Base-by-base conservation (phyloP, 1,140 invertebrate genomes). In the Pogonomyrmex barbatus region DNA sequence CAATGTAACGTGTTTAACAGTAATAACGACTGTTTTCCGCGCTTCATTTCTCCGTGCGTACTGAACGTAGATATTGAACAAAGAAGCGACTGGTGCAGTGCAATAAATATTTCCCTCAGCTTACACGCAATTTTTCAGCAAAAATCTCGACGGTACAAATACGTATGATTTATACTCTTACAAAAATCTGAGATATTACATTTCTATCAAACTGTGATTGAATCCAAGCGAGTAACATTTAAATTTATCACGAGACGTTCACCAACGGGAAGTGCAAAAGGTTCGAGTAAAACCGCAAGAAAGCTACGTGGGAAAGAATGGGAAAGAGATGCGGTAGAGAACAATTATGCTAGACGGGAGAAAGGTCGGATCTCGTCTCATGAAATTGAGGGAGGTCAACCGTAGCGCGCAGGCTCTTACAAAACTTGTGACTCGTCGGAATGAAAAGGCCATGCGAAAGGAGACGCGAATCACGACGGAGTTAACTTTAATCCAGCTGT, bases 321-420 rank as follows among this genome's bases (percentile, higher is more conserved):
- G 63, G 63, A 67, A 42, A 10, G 10, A 82, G 79, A 77, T 39
- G 67, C 54, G 73, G 73, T 50, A 79, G 87, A 82, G 83, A 85
- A 83, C 65, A 75, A 90, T 90, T 90, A 87, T 79, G 47, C 75
- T 14, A 56, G 60, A 54, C 79, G 77, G 62, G 86, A 90, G 85
- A 87, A 85, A 89, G 81, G 73, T 87, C 60, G 47, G 62, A 45
- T 76, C 56, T 68, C 52, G 76, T 54, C 67, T 76, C 58, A 30
- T 54, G 8, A 75, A 87, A 86, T 79, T 79, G 65, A 63, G 67
- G 58, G 88, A 87, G 88, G 88, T 82, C 76, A 77, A 85, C 56
- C 88, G 45, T 76, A 73, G 39, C 73, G 67, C 62, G 71, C 45
- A 75, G 73, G 67, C 65, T 90, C 85, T 86, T 60, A 4, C 71